A percentile compares a stretch with the other conserved stretches of the same genome.
Evolutionary conservation across 2,888 invertebrate genomes (phyloP).

Genomic region (Pristionchus fissidentatus): DNA sequence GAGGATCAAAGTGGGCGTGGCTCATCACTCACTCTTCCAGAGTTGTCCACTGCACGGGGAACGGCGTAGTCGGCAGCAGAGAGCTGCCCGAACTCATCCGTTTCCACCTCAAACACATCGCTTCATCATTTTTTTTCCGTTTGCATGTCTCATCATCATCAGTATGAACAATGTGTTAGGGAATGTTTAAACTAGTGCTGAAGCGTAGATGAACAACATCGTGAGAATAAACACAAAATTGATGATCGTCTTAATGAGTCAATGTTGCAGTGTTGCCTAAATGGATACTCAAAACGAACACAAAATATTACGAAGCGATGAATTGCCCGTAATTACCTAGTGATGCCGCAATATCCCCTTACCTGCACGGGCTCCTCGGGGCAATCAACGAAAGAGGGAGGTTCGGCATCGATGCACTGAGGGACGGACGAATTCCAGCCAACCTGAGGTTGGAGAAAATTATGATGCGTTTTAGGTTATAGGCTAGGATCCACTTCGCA

Average conservation of each 20-base stretch:
- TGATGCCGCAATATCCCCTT: too few relatives aligned
- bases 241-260: background rate
- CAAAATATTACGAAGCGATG: too few relatives aligned
- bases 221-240: background rate
- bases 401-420: slow-evolving; percentile 85
- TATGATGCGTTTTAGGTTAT: background rate
- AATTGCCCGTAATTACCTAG: too few relatives aligned
- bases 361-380: slow-evolving; percentile 84
- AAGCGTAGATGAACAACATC: too few relatives aligned
- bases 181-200: background rate
- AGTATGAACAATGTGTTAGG: too few relatives aligned
- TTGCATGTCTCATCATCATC: background rate
- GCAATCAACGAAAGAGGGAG: slow-evolving; percentile 95
- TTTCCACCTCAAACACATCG: slow-evolving; percentile 82
- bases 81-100: slow-evolving; percentile 87
- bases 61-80: slow-evolving; percentile 92
- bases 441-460: slow-evolving; percentile 59
- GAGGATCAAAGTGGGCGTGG: slow-evolving; percentile 78
- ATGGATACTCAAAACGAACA: too few relatives aligned
- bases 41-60: slow-evolving; percentile 93
- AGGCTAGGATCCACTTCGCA: too few relatives aligned
- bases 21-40: slow-evolving; percentile 80
- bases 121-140: too few relatives aligned
- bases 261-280: too few relatives aligned
- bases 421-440: slow-evolving; percentile 76